A percentile compares a stretch with the other conserved stretches of the same genome.
These are phyloP conservation scores for Phrynosoma platyrhinos DNA, from an alignment of 2,113 vertebrate species.

Conservation along the genomic window DNA sequence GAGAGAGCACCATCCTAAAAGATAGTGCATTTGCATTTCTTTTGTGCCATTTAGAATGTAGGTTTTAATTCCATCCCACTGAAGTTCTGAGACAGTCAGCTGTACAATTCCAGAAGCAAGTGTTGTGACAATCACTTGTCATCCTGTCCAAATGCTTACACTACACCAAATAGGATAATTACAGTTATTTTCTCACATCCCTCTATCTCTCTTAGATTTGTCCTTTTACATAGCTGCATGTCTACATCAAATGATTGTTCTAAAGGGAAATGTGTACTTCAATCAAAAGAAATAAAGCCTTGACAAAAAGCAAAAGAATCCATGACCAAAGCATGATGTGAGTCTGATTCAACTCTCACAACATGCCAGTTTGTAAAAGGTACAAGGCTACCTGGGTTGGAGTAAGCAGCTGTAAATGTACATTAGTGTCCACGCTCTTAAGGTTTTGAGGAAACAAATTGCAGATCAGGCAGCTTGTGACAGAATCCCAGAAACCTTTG, in stretches of 20 bases:
- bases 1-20: conserved; percentile 30
- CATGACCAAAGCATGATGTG: conserved; percentile 30
- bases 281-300: not conserved
- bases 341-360: not conserved
- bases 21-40: not conserved
- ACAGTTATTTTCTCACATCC: not conserved
- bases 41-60: not conserved
- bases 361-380: not conserved
- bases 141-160: conserved; percentile 21
- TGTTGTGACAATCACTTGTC: conserved; percentile 21
- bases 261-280: conserved; percentile 38
- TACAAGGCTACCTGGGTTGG: not conserved
- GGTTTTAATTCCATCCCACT: conserved; percentile 3
- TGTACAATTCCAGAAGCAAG: conserved; percentile 5
- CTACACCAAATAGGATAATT: conserved; percentile 37
- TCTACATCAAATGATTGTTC: conserved; percentile 30
- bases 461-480: not conserved
- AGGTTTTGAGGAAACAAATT: not conserved
- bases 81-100: conserved; percentile 25
- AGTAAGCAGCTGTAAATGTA: not conserved
- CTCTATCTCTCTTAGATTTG: conserved; percentile 36
- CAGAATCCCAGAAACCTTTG: not conserved
- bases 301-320: conserved; percentile 49
- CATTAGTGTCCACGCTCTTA: not conserved
- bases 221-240: conserved; percentile 50